Conservation (phyloP, 2,797 vertebrate genomes). For the Gymnopithys bicolor region DNA sequence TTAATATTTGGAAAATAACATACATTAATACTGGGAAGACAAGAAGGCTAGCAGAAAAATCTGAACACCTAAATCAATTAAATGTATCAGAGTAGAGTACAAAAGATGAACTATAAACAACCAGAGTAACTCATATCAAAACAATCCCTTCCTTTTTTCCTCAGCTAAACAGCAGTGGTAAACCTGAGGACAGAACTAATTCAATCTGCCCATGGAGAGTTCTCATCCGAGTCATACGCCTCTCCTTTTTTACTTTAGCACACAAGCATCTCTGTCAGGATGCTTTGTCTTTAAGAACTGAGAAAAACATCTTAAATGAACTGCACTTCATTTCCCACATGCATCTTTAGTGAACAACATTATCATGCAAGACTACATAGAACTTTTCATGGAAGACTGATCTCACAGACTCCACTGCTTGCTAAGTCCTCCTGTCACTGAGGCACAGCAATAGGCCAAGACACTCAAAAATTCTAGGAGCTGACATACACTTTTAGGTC, state of each 20-base stretch:
- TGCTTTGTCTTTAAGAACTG: neutral
- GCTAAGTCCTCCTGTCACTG: neutral
- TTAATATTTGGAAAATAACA: neutral
- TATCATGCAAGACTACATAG: neutral
- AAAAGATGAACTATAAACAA: neutral
- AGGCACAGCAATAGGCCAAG: neutral
- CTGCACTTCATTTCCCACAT: neutral
- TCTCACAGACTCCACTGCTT: neutral
- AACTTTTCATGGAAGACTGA: neutral
- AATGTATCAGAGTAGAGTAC: neutral
- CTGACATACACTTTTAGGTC: neutral
- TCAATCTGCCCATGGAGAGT: neutral
- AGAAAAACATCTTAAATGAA: neutral
- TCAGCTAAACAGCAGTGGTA: neutral
- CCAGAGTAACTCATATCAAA: neutral
- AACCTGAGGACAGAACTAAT: neutral
- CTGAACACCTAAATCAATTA: neutral
- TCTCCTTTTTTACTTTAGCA: neutral
- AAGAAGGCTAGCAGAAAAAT: neutral
- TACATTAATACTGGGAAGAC: neutral
- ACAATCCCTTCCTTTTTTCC: neutral
- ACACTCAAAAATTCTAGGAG: neutral
- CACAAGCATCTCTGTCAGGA: neutral
- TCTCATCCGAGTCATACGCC: neutral
- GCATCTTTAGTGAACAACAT: neutral